A percentile compares a stretch with the other conserved stretches of the same genome.
Conservation (phyloP, 2,888 invertebrate genomes). For the Netelia melanura region DNA sequence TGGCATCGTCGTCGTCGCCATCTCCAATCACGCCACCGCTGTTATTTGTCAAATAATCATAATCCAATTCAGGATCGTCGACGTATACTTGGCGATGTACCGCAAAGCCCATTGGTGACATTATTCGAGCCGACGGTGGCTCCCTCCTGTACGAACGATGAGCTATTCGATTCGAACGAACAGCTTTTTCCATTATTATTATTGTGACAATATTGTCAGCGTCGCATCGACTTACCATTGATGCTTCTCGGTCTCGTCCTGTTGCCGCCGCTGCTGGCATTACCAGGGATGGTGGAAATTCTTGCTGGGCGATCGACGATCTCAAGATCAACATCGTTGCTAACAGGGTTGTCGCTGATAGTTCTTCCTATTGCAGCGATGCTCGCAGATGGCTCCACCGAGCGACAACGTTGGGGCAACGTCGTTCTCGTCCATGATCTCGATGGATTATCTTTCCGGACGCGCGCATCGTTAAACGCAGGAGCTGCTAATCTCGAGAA, state of each 20-base stretch:
- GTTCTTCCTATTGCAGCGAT: constrained; percentile 26
- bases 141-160: constrained; percentile 76
- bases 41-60: constrained; percentile 86
- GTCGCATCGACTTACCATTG: background rate
- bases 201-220: too few relatives aligned
- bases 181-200: too few relatives aligned
- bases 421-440: background rate
- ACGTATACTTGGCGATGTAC: constrained; percentile 87
- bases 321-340: constrained; percentile 70
- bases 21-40: constrained; percentile 80
- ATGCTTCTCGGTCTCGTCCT: background rate
- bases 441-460: background rate
- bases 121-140: constrained; percentile 87
- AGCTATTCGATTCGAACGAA: constrained; percentile 65
- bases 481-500: too few relatives aligned
- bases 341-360: constrained; percentile 59
- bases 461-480: too few relatives aligned
- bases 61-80: constrained; percentile 88
- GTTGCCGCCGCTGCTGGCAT: background rate
- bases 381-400: constrained; percentile 73
- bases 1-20: constrained; percentile 72
- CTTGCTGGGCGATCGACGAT: constrained; percentile 72
- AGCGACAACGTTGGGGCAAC: constrained; percentile 74
- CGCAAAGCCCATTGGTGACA: constrained; percentile 90
- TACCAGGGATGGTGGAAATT: constrained; percentile 50